Evolutionary conservation across 2,113 vertebrate genomes (phyloP).

Genomic region (Mionectes macconnelli): DNA sequence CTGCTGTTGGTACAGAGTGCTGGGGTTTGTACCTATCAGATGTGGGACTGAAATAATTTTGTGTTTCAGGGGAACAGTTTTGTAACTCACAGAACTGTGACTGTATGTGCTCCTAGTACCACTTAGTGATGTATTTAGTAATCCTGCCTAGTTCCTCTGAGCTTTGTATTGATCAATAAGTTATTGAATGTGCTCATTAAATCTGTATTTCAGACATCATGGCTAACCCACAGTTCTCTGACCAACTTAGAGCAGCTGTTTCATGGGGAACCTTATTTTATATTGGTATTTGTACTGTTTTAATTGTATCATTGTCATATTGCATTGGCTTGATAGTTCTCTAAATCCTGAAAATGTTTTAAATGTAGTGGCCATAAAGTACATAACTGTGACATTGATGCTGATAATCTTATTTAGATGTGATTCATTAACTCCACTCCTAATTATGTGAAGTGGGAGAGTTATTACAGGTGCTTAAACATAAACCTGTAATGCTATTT

Average conservation of each 20-base stretch:
- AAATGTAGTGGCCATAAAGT: background rate
- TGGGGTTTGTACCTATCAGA: background rate
- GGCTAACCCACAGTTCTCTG: background rate
- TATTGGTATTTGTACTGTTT: background rate
- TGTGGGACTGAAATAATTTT: background rate
- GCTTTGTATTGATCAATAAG: background rate
- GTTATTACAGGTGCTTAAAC: background rate
- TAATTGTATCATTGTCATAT: no score
- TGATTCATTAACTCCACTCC: background rate
- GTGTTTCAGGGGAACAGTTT: background rate
- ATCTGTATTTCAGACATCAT: background rate
- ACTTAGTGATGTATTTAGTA: background rate
- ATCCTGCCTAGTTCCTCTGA: background rate
- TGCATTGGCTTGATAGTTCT: background rate
- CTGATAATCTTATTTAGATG: background rate
- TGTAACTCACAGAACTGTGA: background rate
- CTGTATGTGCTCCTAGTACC: fast-evolving
- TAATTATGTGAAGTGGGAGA: background rate
- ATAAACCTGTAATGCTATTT: background rate
- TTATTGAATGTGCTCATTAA: fast-evolving
- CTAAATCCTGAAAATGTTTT: background rate
- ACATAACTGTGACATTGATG: background rate
- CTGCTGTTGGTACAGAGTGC: background rate
- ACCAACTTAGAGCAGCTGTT: background rate
- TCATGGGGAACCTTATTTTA: background rate